Base-by-base conservation (phyloP, 2,888 invertebrate genomes). In the Chrysomela aeneicollis region DNA sequence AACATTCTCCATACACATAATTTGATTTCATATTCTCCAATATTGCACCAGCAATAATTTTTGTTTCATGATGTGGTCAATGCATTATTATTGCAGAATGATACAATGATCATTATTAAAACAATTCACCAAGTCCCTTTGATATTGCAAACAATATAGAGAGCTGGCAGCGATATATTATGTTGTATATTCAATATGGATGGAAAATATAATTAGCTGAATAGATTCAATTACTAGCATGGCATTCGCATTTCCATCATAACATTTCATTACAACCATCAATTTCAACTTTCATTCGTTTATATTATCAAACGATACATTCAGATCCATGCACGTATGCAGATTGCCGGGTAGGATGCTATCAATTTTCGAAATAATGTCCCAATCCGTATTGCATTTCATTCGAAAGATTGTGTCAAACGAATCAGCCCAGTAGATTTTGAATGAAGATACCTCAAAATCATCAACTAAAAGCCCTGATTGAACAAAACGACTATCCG, bases 171-270 rank as follows among this genome's bases (percentile, higher is more conserved):
- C 15, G 3, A 42, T 42, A 42, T 35, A 42, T 42, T n/a, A 1
- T n/a, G 4, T 10, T 15, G 54, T 66, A 59, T 55, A 59, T 51
- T 53, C 53, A 18, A 51, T 53, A 59, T 63, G 61, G 53, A 61
- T 62, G 53, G 30, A 42, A 66, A 66, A 62, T 62, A 59, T 66
- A 66, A 66, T 66, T 66, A 66, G 66, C 49, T 37, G 62, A 62
- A 66, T 62, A 59, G 59, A 66, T 61, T 66, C 61, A 66, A 66
- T 66, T 66, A 66, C 52, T 49, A 37, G 58, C 50, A 62, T 54
- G 22, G 59, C 47, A 57, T 54, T 65, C 17, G 50, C 37, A 62
- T 62, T 58, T 58, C 19, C 57, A 47, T 50, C 42, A 26, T 4
- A 62, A 57, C 49, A 62, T 62, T 57, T 57, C 47, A 51, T 47